Evolutionary conservation across 2,113 vertebrate genomes (phyloP), one percentile per base, ranked within the genome.

Genomic region (Chionomys nivalis): DNA sequence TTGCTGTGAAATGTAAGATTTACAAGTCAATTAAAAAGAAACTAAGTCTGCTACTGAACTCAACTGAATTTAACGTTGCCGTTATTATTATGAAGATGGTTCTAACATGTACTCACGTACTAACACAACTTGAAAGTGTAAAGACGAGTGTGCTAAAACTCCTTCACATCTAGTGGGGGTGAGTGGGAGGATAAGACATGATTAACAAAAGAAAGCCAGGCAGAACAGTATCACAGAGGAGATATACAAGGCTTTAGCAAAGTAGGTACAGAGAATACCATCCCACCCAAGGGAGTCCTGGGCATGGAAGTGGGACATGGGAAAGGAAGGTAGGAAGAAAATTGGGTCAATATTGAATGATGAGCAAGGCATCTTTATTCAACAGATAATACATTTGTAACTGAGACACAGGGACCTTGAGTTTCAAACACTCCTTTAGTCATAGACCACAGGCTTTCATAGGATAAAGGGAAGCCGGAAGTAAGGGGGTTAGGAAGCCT

Each of bases 101-200:
- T 33, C 55, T 79, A 61, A n/a, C 4, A 28, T 61, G 17, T 72
- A 76, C 52, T 86, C 58, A 61, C 14, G 44, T 92, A 33, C 28
- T 92, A 88, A 85, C 19, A 33, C 36, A 70, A 68, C 87, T 68
- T n/a, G 55, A 90, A 72, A 75, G 93, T 70, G 58, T 58, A 87
- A 75, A 88, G 70, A 90, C 17, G 23, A 90, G 58, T 96, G 23
- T 23, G 58, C n/a, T 85, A 36, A 95, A 90, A 68, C 68, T 61
- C 10, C 13, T 61, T 76, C 52, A 58, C 12, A 21, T 76, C 28
- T 93, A 55, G 55, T 89, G 61, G 44, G 44, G 3, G 75, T 9
- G 42, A 76, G 47, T 82, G n/a, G 52, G 88, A 96, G 28, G 70
- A 76, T 58, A 70, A 90, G 73, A 87, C 55, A 85, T 13, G 61